Percentiles rank a stretch among this genome's conserved stretches.
These are phyloP conservation scores for Myiozetetes cayanensis DNA, from an alignment of 2,113 vertebrate genomes.

Conservation along the genomic window DNA sequence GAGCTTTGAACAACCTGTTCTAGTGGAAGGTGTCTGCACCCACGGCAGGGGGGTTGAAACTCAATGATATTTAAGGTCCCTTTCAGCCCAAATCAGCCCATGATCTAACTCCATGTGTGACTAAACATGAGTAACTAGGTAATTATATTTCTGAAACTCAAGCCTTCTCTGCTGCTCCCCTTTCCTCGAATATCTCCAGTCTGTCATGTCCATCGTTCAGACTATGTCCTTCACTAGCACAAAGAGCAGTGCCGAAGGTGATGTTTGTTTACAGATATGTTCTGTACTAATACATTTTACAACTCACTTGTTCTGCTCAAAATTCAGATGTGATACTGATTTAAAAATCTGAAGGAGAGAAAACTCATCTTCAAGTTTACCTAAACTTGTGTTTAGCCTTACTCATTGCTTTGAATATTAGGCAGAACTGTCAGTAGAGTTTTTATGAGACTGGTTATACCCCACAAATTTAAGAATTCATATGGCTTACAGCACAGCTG, in stretches of 20 bases:
- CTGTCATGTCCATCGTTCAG: neutral
- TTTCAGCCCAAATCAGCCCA: neutral
- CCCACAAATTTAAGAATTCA: neutral
- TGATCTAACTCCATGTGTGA: neutral
- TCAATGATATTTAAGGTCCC: neutral
- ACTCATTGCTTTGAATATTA: neutral
- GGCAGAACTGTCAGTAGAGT: neutral
- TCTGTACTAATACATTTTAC: neutral
- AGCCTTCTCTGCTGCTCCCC: neutral
- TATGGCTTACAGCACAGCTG: neutral
- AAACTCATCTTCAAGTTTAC: neutral
- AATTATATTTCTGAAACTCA: neutral
- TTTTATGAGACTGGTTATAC: neutral
- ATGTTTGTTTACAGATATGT: neutral
- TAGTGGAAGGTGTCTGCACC: neutral
- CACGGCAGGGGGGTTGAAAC: neutral
- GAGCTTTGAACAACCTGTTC: neutral
- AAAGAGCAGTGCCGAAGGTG: neutral
- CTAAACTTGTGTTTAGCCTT: neutral
- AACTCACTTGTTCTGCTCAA: neutral
- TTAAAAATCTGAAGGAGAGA: neutral
- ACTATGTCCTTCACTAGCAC: neutral
- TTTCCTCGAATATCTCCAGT: neutral
- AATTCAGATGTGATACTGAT: neutral
- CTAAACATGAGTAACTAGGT: neutral